Base-by-base conservation (phyloP, 2,888 invertebrate species). In the Callimorpha dominula region DNA sequence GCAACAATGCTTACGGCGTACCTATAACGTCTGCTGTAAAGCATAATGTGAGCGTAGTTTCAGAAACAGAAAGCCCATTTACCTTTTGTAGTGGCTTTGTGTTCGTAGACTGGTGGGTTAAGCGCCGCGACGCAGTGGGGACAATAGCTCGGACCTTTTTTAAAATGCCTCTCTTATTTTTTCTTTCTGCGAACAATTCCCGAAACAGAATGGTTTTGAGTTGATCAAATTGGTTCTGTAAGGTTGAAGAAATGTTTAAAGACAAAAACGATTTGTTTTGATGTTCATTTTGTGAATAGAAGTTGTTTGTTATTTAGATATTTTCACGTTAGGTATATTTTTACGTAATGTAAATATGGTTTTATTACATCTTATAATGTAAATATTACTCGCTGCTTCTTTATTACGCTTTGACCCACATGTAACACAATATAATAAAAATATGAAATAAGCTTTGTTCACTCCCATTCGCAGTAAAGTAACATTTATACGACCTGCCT, bases 61-160 rank as follows among this genome's bases (percentile, higher is more conserved):
- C 89, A 91, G 87, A 78, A 89, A 88, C 86, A 90, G 90, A 91
- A 92, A 93, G 89, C 91, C 92, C 92, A 92, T 93, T 94, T 92
- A 91, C 92, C 92, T 93, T 89, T 87, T 91, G 90, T 91, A 93
- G 92, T 92, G 93, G 91, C 93, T 93, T 94, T 93, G 92, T 92
- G 88, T 82, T 86, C 85, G 83, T 83, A 90, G 89, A 83, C 91
- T 90, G 90, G 82, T 88, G 90, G 93, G 93, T 93, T 93, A 94
- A 94, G 92, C 91, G 89, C 85, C 85, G 88, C 88, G 85, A 87
- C 90, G 87, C 81, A 87, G 81, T 75, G 82, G 84, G 90, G 90
- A 93, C 93, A 93, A 93, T 92, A 78, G 89, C 86, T 85, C 78
- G 87, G 88, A 90, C 90, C 89, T 91, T 93, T 92, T 92, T 92